A percentile compares a stretch with the other conserved stretches of the same genome.
These are phyloP conservation scores for Helicoverpa assulta DNA, from an alignment of 2,888 invertebrate genomes.

Conservation along the genomic window DNA sequence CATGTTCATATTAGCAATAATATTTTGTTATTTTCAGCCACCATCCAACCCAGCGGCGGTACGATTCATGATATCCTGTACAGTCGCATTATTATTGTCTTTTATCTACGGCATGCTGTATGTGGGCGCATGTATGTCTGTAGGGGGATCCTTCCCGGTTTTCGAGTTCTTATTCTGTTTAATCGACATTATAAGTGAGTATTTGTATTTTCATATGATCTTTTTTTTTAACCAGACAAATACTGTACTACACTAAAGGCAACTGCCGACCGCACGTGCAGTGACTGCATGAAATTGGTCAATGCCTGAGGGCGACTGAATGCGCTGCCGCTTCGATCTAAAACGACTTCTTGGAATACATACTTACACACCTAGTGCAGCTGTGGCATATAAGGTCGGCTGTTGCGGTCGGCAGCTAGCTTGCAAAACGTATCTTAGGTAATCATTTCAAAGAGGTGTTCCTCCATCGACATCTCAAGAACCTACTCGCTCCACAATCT, in stretches of 20 bases:
- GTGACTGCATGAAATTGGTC: no score
- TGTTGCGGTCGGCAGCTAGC: no score
- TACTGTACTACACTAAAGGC: no score
- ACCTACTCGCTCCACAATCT: not conserved
- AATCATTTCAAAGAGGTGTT: no score
- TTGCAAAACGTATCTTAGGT: no score
- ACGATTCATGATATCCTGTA: constrained; percentile 67
- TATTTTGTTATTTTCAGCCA: constrained; percentile 66
- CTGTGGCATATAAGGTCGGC: no score
- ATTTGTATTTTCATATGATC: not conserved
- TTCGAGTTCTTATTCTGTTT: constrained; percentile 75
- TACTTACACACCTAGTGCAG: no score
- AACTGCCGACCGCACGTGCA: no score
- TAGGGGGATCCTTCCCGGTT: constrained; percentile 75
- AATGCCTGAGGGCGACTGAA: no score
- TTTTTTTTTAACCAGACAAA: not conserved
- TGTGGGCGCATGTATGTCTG: constrained; percentile 68
- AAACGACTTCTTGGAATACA: no score
- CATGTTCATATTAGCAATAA: not conserved
- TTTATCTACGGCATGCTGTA: constrained; percentile 75
- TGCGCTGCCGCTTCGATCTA: no score
- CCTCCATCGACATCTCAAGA: no score
- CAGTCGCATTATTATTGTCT: constrained; percentile 66
- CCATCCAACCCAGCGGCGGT: constrained; percentile 51
- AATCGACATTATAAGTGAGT: constrained; percentile 75